Base-by-base conservation (phyloP, 2,797 vertebrate species). In the Macroramphosus scolopax region DNA sequence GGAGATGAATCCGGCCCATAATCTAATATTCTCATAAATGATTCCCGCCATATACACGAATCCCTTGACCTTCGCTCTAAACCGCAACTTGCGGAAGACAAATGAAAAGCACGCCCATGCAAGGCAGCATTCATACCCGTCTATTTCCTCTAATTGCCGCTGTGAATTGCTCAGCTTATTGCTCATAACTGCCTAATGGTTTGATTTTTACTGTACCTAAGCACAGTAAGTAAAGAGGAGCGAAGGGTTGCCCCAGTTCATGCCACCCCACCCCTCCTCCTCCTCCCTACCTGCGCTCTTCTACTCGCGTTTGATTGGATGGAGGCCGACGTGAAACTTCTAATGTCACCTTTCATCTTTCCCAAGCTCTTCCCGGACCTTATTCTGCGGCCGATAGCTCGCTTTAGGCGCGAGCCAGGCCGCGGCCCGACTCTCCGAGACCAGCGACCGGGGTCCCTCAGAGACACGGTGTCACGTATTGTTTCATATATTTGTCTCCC, bases 1-100 rank as follows among this genome's bases (percentile, higher is more conserved):
- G 81, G 67, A 82, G 78, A 88, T 85, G 80, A 88, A 84, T 83
- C 78, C 51, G 39, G 49, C 61, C 66, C 10, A 12, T 88, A 88
- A 90, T 87, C 81, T 84, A 84, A 89, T 89, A 76, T 79, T 76
- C 75, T 68, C 69, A 80, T 76, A 80, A 86, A 87, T 79, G 72
- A 82, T 80, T 77, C 63, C 63, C 30, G 58, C 65, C 51, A 50
- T 66, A 77, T 72, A 86, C 84, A 87, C 34, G 55, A 84, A 77
- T 75, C 68, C 67, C 66, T n/a, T 78, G 80, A 86, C 83, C 76
- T 85, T 65, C 67, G 75, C 77, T 64, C 29, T 47, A n/a, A 59
- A 74, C 67, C 18, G 17, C 24, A 54, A 69, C 65, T 68, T 17
- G 31, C 35, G 53, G 37, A 17, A 22, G 56, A 18, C 56, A 43